Evolutionary conservation across 2,113 vertebrate genomes (phyloP).

Genomic region (Crotalus tigris): DNA sequence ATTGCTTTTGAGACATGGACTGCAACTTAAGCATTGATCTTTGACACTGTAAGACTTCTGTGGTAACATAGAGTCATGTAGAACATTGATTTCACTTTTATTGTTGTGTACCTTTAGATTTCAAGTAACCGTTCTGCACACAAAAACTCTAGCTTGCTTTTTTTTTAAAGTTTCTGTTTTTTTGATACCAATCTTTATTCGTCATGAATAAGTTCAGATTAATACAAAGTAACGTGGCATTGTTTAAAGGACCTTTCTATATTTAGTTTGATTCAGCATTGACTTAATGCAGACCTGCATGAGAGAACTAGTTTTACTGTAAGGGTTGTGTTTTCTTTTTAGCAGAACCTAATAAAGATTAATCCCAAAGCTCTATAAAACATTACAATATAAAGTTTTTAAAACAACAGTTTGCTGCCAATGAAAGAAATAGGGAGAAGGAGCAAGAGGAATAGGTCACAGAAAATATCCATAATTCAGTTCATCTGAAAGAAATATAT

Average conservation of each 20-base stretch:
- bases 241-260: background rate
- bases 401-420: background rate
- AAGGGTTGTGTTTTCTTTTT: background rate
- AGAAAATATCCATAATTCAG: background rate
- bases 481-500: background rate
- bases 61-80: background rate
- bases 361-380: background rate
- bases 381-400: background rate
- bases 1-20: background rate
- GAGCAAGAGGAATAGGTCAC: background rate
- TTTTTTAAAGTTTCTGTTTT: background rate
- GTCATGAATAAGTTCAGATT: background rate
- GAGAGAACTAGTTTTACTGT: background rate
- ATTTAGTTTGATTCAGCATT: background rate
- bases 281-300: background rate
- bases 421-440: background rate
- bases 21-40: constrained; percentile 26
- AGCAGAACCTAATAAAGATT: background rate
- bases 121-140: background rate
- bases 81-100: constrained; percentile 26
- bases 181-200: background rate
- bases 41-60: constrained; percentile 7
- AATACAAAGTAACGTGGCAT: fast-evolving
- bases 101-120: constrained; percentile 18
- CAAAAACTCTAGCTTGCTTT: background rate